phyloP scores from a whole-genome alignment of 2,888 invertebrate species.

The Pogonocherus hispidulus region DNA sequence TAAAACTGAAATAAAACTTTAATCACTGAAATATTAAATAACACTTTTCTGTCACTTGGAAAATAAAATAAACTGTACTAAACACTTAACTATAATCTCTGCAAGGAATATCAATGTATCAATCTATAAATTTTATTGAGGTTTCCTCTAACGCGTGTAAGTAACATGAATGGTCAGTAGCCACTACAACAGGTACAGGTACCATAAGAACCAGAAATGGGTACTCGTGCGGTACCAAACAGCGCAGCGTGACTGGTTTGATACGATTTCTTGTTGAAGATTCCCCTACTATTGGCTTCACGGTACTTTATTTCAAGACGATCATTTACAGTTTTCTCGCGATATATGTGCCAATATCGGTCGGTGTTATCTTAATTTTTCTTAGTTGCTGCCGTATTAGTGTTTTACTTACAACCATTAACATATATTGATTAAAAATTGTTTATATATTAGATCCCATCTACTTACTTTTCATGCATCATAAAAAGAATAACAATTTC shows the following conservation, averaged over 20 bases:
- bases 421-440: too few species aligned
- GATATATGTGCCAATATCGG: conserved; percentile 6
- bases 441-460: too few species aligned
- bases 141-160: conserved; percentile 28
- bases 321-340: conserved; percentile 42
- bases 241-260: conserved; percentile 48
- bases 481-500: too few species aligned
- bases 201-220: conserved; percentile 44
- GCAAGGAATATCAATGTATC: not conserved
- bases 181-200: conserved; percentile 34
- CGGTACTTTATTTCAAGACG: conserved; percentile 42
- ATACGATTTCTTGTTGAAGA: conserved; percentile 49
- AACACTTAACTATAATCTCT: not conserved
- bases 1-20: too few species aligned
- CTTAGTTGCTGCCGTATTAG: not conserved
- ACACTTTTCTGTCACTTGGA: not conserved
- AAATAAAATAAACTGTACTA: not conserved
- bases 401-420: not conserved
- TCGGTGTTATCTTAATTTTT: not conserved
- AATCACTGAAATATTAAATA: not conserved
- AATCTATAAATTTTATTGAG: not conserved
- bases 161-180: conserved; percentile 42
- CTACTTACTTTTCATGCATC: too few species aligned
- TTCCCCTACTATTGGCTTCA: conserved; percentile 46
- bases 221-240: conserved; percentile 53